Conservation (phyloP, 1,140 invertebrate species). For the Trichonephila clavata region DNA sequence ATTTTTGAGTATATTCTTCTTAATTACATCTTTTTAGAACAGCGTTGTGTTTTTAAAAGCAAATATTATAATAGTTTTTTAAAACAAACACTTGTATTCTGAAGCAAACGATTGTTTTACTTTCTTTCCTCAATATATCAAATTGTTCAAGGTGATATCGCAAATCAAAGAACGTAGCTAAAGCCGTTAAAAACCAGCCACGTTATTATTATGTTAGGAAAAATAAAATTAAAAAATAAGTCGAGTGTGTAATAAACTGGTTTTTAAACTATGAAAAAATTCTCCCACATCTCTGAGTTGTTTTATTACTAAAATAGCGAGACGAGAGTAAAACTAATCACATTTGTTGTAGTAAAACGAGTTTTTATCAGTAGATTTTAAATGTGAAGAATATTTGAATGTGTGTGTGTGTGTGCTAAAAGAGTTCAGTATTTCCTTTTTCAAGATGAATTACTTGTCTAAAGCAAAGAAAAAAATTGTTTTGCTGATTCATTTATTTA, state of each 20-base stretch:
- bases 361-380: constrained; percentile 27
- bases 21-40: too few species aligned
- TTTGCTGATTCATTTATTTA: neutral
- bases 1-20: too few species aligned
- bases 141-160: neutral
- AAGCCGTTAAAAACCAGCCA: neutral
- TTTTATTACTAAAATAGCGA: neutral
- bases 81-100: neutral
- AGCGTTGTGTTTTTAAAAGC: neutral
- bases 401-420: too few species aligned
- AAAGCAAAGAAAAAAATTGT: neutral
- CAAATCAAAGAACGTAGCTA: neutral
- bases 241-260: constrained; percentile 10
- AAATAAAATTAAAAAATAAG: neutral
- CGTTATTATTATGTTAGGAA: neutral
- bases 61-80: neutral
- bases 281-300: neutral
- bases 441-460: neutral
- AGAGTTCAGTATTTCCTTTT: neutral
- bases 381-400: neutral
- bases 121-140: neutral
- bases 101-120: neutral
- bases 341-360: constrained; percentile 8
- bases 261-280: neutral
- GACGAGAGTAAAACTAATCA: neutral